These are phyloP conservation scores for Papilio dardanus DNA, from an alignment of 1,140 invertebrate species.

Conservation along the genomic window DNA sequence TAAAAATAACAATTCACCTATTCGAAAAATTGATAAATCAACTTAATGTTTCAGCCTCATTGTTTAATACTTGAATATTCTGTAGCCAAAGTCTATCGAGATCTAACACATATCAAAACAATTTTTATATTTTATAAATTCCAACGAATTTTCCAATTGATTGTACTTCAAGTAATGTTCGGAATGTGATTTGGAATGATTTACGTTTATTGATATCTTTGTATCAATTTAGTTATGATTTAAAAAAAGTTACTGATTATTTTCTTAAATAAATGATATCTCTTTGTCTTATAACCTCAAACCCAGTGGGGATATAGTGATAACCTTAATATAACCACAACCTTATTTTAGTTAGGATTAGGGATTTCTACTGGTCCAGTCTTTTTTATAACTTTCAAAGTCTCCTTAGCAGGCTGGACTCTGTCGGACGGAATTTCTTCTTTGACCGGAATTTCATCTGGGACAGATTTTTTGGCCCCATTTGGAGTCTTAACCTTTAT, in stretches of 20 bases:
- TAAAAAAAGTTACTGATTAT: not conserved
- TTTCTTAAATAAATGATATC: slow-evolving; percentile 12
- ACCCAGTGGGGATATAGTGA: too few relatives aligned
- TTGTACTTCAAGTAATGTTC: slow-evolving; percentile 21
- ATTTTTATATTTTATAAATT: not conserved
- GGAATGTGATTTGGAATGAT: slow-evolving; percentile 35
- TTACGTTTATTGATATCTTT: not conserved
- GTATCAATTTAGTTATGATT: not conserved
- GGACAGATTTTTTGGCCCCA: slow-evolving; percentile 43
- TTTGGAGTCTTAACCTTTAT: slow-evolving; percentile 40
- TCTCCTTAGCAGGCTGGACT: slow-evolving; percentile 80
- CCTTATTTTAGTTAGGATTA: slow-evolving; percentile 56
- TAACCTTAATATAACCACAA: slow-evolving; percentile 43
- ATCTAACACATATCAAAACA: slow-evolving; percentile 16
- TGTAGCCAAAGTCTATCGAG: slow-evolving; percentile 1
- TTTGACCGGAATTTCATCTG: slow-evolving; percentile 79
- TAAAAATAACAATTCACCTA: slow-evolving; percentile 12
- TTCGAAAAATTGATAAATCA: too few relatives aligned
- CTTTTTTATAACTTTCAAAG: slow-evolving; percentile 84
- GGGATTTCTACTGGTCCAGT: slow-evolving; percentile 80
- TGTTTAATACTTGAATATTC: slow-evolving; percentile 33
- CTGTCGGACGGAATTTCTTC: slow-evolving; percentile 83
- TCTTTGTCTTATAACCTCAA: not conserved
- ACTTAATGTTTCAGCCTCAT: slow-evolving; percentile 21
- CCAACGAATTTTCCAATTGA: not conserved